A percentile compares a stretch with the other conserved stretches of the same genome.
Conservation (phyloP, 2,797 vertebrate genomes). For the Helarctos malayanus region DNA sequence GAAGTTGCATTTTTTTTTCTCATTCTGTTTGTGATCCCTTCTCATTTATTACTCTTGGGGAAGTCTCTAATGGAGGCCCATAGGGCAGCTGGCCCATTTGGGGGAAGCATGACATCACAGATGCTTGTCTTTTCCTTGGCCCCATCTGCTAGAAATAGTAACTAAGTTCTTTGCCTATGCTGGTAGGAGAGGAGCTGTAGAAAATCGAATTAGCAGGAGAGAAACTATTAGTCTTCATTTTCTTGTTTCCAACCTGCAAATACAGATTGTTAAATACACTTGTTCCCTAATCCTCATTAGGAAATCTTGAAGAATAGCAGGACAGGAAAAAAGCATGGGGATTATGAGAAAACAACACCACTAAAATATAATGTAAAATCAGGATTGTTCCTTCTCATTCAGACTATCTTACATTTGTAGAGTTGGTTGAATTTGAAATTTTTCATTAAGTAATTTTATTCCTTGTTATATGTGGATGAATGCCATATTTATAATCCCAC, state of each 20-base stretch:
- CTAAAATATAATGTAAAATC: conserved; percentile 5
- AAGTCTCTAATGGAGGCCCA: background rate
- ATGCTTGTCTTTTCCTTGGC: background rate
- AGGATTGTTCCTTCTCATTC: background rate
- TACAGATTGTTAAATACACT: conserved; percentile 67
- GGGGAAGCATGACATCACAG: background rate
- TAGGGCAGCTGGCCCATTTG: background rate
- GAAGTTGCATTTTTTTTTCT: background rate
- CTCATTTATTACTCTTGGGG: background rate
- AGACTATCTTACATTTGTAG: background rate
- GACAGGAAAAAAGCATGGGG: background rate
- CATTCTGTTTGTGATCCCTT: background rate
- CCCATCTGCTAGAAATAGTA: conserved; percentile 62
- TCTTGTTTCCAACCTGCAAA: conserved; percentile 70
- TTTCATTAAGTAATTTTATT: conserved; percentile 25
- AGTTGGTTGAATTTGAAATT: background rate
- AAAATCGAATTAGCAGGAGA: conserved; percentile 77
- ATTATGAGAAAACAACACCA: background rate
- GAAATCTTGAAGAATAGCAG: conserved; percentile 67
- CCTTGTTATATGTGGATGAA: background rate
- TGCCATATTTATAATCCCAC: background rate
- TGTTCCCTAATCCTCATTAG: conserved; percentile 71
- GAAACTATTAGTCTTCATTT: conserved; percentile 79
- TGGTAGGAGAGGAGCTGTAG: conserved; percentile 27
- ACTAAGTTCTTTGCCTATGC: conserved; percentile 41